Evolutionary conservation across 2,797 vertebrate genomes (phyloP), one percentile per base, ranked within the genome.

Genomic region (Sebastes oblongus): DNA sequence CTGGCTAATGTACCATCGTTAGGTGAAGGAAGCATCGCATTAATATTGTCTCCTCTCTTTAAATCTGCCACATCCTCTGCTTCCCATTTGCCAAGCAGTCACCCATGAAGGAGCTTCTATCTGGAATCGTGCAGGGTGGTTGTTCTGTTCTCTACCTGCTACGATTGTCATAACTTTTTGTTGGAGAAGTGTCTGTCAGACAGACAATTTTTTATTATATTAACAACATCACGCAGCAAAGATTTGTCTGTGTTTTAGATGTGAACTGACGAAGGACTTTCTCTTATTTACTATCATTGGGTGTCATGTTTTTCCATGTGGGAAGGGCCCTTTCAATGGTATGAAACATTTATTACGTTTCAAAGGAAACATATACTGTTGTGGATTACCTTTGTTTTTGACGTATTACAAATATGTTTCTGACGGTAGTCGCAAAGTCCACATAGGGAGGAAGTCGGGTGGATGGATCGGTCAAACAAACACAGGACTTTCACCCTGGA

Each of bases 1-100:
- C 59, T 52, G 29, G 1, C 86, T 91, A 86, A 91, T 82, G 83
- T 32, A 50, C 66, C 34, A 9, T 24, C 54, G 56, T 80, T 59
- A 76, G 67, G 75, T 78, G 79, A 77, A 72, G 77, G 86, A 69
- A 70, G 84, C 72, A 32, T 71, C 67, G 2, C 85, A 80, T 84
- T 90, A 88, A 83, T 81, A 85, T 64, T 72, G 71, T 81, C 81
- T 88, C 84, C 72, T 78, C 72, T 85, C 75, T 78, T 87, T 83
- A 82, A 80, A 85, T 80, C 67, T 84, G 77, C 77, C 75, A 54
- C 71, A 22, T 75, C 62, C 50, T 77, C 68, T 72, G 24, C 72
- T 72, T 65, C 64, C 42, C 62, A 56, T 68, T 78, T 32, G 13
- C 55, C 8, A 25, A n/a, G 70, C 83, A 86, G 61, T 68, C 87